Base-by-base conservation (phyloP, 2,888 invertebrate genomes). In the Hydriomena furcata region DNA sequence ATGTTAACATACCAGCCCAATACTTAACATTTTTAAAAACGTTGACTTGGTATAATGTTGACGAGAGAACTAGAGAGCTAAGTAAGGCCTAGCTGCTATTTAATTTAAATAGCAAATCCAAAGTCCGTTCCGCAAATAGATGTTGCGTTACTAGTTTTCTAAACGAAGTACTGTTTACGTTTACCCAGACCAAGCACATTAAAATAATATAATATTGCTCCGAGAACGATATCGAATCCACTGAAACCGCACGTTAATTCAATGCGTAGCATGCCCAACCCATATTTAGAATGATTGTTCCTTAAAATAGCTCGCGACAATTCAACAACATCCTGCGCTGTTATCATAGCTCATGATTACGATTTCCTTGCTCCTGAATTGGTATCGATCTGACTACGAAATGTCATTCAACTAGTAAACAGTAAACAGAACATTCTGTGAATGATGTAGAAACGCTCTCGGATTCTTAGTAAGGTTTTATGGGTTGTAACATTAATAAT, bases 81-180 rank as follows among this genome's bases (percentile, higher is more conserved):
- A 20, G 27, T 8, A 38, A 53, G 45, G 42, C 21, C 12, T 27
- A 31, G 23, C 25, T 12, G 11, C 21, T 21, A 21, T 40, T 10
- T 40, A 13, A 20, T 23, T 40, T 7, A 11, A 38, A 10, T 42
- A 47, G 31, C 23, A 27, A 23, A 47, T 63, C 30, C 49, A 32
- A 70, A 66, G 63, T 65, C 56, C 54, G 56, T 48, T 54, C 45
- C 41, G 13, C 7, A 49, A 52, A 40, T 52, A 56, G 52, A 61
- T 43, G 41, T 24, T 38, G 40, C 38, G 54, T 40, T 52, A 44
- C 46, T 61, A 46, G 63, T 63, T 63, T 63, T 61, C 60, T 62
- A 53, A 44, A 31, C 45, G 20, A 10, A 24, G 8, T 30, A 24
- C 23, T 41, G 40, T 41, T 40, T 30, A 41, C 12, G 21, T 24